Base-by-base conservation (phyloP, 2,113 vertebrate genomes). In the Felis chaus region DNA sequence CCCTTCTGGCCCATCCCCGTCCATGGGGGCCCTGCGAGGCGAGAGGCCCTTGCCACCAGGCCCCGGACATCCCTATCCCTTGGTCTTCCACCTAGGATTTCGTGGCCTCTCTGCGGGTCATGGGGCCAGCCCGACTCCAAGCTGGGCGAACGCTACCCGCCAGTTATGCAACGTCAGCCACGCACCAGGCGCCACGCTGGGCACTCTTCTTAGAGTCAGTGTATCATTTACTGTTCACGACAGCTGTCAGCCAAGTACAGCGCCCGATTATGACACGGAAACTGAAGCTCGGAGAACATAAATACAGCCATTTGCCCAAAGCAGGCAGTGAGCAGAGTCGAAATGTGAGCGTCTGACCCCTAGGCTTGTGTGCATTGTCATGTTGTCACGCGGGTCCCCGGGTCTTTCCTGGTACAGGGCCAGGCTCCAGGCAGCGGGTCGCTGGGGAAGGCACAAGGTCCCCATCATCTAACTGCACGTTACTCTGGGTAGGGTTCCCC, bases 271-370 rank as follows among this genome's bases (percentile, higher is more conserved):
- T 48, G 1, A 94, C 5, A n/a, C 80, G 33, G 78, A 74, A 95
- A 92, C 3, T 76, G 57, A 91, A 90, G 25, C 83, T 87, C 50
- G 53, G 53, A 74, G 91, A 97, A 55, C 82, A 91, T 61, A 89
- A 84, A 83, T 53, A 50, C 1, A 80, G 33, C 66, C 78, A 65
- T 11, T 81, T 83, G 65, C 82, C 68, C 95, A 79, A 65, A 88
- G 91, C 93, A 74, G 45, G 53, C 55, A 95, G 86, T 88, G 74
- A 85, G 69, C n/a, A 84, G 71, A 93, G 66, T 10, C 39, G 71
- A 81, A 31, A 57, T 29, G 95, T 48, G 36, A 90, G 69, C 78
- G 66, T 63, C 83, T 71, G n/a, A 14, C 33, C 48, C 36, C 16
- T 82, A 81, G 68, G 92, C 76, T 86, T 25, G 2, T 8, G 23